Percentiles rank a stretch among this genome's conserved stretches.
These are phyloP conservation scores for Hippocampus comes DNA, from an alignment of 2,113 vertebrate genomes.

Conservation along the genomic window DNA sequence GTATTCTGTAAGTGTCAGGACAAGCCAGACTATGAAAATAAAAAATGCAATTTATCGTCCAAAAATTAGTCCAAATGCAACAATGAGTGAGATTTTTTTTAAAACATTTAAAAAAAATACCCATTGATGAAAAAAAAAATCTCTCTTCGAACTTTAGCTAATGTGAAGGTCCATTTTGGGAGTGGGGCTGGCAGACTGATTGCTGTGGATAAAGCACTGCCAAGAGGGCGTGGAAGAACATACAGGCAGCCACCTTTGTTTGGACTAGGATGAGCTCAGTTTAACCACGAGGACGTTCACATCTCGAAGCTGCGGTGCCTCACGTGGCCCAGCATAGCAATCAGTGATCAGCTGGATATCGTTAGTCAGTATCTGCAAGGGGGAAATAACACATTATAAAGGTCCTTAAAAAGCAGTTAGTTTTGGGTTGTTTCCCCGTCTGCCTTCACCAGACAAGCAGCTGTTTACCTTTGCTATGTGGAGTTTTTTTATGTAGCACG, in stretches of 20 bases:
- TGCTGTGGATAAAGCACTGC: conserved; percentile 39
- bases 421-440: conserved; percentile 11
- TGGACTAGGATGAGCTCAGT: conserved; percentile 56
- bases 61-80: too few relatives aligned
- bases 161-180: conserved; percentile 25
- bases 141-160: conserved; percentile 2
- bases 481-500: conserved; percentile 47
- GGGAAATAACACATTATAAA: conserved; percentile 18
- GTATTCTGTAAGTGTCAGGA: too few relatives aligned
- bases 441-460: not conserved
- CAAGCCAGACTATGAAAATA: too few relatives aligned
- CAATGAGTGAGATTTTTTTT: too few relatives aligned
- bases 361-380: conserved; percentile 3
- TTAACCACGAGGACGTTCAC: conserved; percentile 47
- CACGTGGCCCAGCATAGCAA: conserved; percentile 19
- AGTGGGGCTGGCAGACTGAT: conserved; percentile 20
- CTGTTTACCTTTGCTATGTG: conserved; percentile 13
- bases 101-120: too few relatives aligned
- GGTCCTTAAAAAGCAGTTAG: not conserved
- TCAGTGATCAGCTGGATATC: conserved; percentile 2
- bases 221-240: conserved; percentile 56
- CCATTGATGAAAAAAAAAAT: not conserved
- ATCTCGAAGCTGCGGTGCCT: conserved; percentile 28
- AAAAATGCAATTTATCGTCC: too few relatives aligned
- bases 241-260: conserved; percentile 60